A percentile compares a stretch with the other conserved stretches of the same genome.
phyloP scores from a whole-genome alignment of 2,113 vertebrate species.

The Callorhinus ursinus region DNA sequence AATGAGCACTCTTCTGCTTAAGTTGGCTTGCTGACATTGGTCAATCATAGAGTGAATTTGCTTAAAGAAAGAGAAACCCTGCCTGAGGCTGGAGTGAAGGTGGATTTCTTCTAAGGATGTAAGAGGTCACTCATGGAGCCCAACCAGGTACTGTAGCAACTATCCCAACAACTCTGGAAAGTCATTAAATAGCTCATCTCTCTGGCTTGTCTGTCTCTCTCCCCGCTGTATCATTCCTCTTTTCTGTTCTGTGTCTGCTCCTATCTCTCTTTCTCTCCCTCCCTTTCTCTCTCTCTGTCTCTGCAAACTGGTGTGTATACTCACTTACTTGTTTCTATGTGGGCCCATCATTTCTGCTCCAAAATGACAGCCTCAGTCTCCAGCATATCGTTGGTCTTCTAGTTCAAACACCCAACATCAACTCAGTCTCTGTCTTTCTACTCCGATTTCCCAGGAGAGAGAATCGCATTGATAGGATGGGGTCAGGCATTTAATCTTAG shows the following conservation, averaged over 20 bases:
- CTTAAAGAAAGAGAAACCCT: background rate
- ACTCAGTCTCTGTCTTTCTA: background rate
- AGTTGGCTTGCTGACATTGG: background rate
- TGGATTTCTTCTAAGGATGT: background rate
- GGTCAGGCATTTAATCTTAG: background rate
- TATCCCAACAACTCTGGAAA: background rate
- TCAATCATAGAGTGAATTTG: background rate
- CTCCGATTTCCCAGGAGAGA: background rate
- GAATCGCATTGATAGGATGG: background rate
- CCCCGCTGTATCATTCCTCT: background rate
- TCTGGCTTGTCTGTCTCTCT: background rate
- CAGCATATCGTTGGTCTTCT: background rate
- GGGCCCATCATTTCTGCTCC: background rate
- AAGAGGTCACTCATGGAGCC: background rate
- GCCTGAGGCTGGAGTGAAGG: background rate
- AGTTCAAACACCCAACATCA: background rate
- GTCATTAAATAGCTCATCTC: background rate
- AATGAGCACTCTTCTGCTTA: background rate
- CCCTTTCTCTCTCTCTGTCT: background rate
- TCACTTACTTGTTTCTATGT: background rate
- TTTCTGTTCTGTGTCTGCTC: background rate
- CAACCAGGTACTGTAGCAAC: background rate
- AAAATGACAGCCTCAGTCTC: background rate
- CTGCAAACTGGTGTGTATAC: background rate
- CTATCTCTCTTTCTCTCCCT: background rate